A percentile compares a stretch with the other conserved stretches of the same genome.
These are phyloP conservation scores for Danio rerio DNA, from an alignment of 2,113 vertebrate species.

Conservation along the genomic window GRCz12tu NC_133193.1:15578501-15579000, in stretches of 20 bases:
- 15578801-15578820: neutral
- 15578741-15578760: constrained; percentile 25
- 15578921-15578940: constrained; percentile 75
- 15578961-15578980: constrained; percentile 64
- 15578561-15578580: no score
- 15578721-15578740: constrained; percentile 46
- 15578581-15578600: no score
- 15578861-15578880: constrained; percentile 64
- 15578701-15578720: constrained; percentile 12
- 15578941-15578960: constrained; percentile 79
- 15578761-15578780: constrained; percentile 31
- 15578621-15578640: neutral
- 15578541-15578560: no score
- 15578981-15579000: constrained; percentile 53
- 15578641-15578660: neutral
- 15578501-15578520: no score
- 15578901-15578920: constrained; percentile 72
- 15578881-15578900: constrained; percentile 51
- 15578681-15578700: neutral
- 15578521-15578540: no score
- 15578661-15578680: neutral
- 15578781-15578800: constrained; percentile 27
- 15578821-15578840: constrained; percentile 22
- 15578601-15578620: neutral
- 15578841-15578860: constrained; percentile 72